Percentiles rank a stretch among this genome's conserved stretches.
phyloP scores from a whole-genome alignment of 64 coral and sea anemone species.

The Montipora capricornis region DNA sequence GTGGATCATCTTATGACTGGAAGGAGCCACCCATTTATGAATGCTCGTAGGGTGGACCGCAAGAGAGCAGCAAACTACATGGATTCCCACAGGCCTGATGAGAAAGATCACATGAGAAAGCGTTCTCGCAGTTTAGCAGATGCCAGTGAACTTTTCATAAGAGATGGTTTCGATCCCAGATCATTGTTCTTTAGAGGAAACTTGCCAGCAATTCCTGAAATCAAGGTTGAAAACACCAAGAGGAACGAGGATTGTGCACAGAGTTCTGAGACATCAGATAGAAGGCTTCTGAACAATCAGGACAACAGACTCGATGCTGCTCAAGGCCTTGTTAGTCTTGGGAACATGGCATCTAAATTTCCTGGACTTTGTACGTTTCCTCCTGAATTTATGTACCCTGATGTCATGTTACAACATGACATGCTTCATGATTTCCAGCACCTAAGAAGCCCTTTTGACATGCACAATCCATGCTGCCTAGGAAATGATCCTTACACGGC shows the following conservation, averaged over 20 bases:
- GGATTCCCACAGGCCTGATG: constrained; percentile 19
- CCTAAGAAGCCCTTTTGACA: constrained; percentile 83
- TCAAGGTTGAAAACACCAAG: constrained; percentile 56
- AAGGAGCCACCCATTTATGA: constrained; percentile 43
- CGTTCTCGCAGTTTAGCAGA: constrained; percentile 74
- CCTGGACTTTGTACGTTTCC: constrained; percentile 79
- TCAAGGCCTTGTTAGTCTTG: constrained; percentile 88
- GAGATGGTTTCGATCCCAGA: constrained; percentile 34
- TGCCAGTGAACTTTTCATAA: constrained; percentile 54
- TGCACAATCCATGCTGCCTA: constrained; percentile 76
- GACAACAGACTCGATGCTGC: constrained; percentile 93
- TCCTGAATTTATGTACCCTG: constrained; percentile 94
- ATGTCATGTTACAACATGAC: constrained; percentile 86
- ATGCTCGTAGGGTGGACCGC: constrained; percentile 28
- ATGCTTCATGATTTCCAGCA: constrained; percentile 75
- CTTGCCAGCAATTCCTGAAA: constrained; percentile 62
- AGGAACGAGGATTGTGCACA: constrained; percentile 10
- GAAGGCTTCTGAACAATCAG: constrained; percentile 58
- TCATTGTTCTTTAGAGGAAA: constrained; percentile 34
- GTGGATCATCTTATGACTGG: constrained; percentile 58
- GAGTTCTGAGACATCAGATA: constrained; percentile 7
- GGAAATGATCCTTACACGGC: constrained; percentile 70
- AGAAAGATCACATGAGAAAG: constrained; percentile 40
- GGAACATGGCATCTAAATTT: constrained; percentile 74
- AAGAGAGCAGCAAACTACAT: constrained; percentile 27